phyloP scores from a whole-genome alignment of 37 sponge, comb jelly and placozoan genomes.

The Theonella swinhoei region DNA sequence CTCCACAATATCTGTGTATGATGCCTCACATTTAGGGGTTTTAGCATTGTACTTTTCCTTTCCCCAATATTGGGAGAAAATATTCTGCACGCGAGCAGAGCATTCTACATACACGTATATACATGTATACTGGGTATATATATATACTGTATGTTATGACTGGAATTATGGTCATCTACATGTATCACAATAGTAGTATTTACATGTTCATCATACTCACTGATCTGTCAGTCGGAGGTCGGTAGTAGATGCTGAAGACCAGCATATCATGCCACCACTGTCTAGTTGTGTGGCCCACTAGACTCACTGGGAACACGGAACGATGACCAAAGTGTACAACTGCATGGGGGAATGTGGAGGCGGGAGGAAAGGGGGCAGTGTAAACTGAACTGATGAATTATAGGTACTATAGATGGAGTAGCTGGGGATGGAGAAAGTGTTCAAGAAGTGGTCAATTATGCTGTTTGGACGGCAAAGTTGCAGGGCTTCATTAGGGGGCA shows the following conservation, averaged over 20 bases:
- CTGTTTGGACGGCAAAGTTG: too few species aligned
- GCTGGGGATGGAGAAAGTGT: too few species aligned
- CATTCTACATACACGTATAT: too few species aligned
- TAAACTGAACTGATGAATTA: background rate
- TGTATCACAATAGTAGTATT: too few species aligned
- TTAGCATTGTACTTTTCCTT: too few species aligned
- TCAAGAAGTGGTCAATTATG: background rate
- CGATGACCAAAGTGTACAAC: slow-evolving; percentile 65
- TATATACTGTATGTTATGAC: too few species aligned
- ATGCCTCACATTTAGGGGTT: too few species aligned
- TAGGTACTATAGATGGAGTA: background rate
- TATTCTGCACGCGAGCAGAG: background rate
- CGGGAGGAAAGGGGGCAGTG: background rate
- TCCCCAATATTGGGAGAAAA: background rate
- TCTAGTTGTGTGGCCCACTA: slow-evolving; percentile 34
- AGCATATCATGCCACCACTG: slow-evolving; percentile 59
- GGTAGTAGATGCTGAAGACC: slow-evolving; percentile 59
- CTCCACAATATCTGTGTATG: too few species aligned
- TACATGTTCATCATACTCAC: slow-evolving; percentile 29
- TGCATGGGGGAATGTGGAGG: slow-evolving; percentile 5
- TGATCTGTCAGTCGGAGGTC: slow-evolving; percentile 46
- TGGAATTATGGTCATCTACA: too few species aligned
- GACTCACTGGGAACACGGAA: slow-evolving; percentile 64
- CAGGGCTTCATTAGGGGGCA: too few species aligned
- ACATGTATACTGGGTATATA: background rate